These are phyloP conservation scores for Apostichopus japonicus DNA, from an alignment of 35 echinoderm and acorn worm genomes.

Conservation along the genomic window DNA sequence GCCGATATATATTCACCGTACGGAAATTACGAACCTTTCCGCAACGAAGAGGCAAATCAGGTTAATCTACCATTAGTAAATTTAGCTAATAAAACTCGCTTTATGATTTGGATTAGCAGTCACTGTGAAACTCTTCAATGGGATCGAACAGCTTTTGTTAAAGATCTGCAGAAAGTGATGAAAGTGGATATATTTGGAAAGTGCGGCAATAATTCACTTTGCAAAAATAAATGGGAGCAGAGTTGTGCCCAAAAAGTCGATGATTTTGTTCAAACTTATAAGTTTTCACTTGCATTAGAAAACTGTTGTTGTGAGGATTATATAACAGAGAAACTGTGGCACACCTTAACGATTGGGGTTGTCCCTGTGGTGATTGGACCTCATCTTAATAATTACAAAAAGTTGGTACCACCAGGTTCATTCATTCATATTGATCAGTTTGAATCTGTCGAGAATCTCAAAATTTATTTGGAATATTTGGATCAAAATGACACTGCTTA, in stretches of 20 bases:
- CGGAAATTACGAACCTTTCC: constrained; percentile 11
- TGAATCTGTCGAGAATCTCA: constrained; percentile 40
- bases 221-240: not conserved
- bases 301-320: constrained; percentile 65
- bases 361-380: constrained; percentile 76
- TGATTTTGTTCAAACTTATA: constrained; percentile 47
- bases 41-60: not conserved
- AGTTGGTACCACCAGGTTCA: constrained; percentile 64
- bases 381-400: constrained; percentile 51
- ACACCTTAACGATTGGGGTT: constrained; percentile 20
- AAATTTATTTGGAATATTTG: constrained; percentile 44
- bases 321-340: constrained; percentile 72
- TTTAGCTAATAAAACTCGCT: not conserved
- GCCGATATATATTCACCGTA: constrained; percentile 32
- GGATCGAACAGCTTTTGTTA: constrained; percentile 58
- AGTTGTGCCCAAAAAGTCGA: not conserved
- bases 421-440: constrained; percentile 83
- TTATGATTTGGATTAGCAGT: constrained; percentile 54
- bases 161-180: constrained; percentile 41
- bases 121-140: constrained; percentile 52
- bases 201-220: constrained; percentile 44
- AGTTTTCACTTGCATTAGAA: constrained; percentile 76
- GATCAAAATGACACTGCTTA: constrained; percentile 59
- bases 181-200: constrained; percentile 46
- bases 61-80: not conserved